A percentile compares a stretch with the other conserved stretches of the same genome.
Evolutionary conservation across 1,140 invertebrate species (phyloP).

Genomic region (Rhyzopertha dominica): DNA sequence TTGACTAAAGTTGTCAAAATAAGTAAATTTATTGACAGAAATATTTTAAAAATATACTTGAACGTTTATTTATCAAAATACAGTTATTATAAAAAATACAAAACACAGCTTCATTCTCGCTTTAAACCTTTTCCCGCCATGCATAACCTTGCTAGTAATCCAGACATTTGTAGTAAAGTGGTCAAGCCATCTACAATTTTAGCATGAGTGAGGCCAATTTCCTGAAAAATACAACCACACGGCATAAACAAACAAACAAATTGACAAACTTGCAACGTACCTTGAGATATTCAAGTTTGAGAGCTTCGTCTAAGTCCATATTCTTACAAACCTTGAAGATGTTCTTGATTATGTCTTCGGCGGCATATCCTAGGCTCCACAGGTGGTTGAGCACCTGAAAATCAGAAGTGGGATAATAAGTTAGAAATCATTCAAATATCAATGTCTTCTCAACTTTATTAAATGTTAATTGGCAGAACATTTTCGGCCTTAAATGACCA

Average conservation of each 20-base stretch:
- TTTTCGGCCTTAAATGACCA: no score
- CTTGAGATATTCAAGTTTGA: conserved; percentile 85
- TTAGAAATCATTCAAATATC: no score
- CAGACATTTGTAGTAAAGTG: conserved; percentile 85
- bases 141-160: conserved; percentile 80
- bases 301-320: conserved; percentile 70
- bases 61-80: no score
- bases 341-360: conserved; percentile 94
- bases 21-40: no score
- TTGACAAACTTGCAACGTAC: conserved; percentile 46
- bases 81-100: no score
- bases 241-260: conserved; percentile 9
- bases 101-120: no score
- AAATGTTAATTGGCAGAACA: no score
- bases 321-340: conserved; percentile 92
- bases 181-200: conserved; percentile 83
- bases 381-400: conserved; percentile 74
- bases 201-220: conserved; percentile 91
- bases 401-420: no score
- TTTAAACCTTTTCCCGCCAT: conserved; percentile 29
- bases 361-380: conserved; percentile 90
- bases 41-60: no score
- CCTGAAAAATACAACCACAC: conserved; percentile 52
- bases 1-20: no score
- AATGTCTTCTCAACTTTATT: no score